Conservation (phyloP, 1,140 invertebrate species). For the Adelges cooleyi region DNA sequence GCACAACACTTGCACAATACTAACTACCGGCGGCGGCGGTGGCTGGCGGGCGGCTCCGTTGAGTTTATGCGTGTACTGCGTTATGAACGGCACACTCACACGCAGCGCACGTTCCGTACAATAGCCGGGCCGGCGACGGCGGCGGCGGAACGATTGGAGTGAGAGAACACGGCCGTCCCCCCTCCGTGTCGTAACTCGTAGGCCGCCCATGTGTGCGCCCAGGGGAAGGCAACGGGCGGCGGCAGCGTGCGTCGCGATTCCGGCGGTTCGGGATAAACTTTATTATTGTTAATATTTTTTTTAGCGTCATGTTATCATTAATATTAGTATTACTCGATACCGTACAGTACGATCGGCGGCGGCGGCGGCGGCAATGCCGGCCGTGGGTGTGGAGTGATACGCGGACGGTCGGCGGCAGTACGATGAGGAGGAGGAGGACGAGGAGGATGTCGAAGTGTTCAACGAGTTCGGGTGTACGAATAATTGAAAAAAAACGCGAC, state of each 20-base stretch:
- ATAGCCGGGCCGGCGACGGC: not conserved
- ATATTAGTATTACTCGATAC: not conserved
- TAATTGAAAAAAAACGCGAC: too few species aligned
- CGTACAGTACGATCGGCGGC: not conserved
- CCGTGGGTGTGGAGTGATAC: too few species aligned
- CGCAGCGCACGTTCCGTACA: too few species aligned
- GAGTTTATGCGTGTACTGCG: too few species aligned
- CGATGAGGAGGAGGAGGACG: too few species aligned
- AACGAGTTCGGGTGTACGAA: too few species aligned
- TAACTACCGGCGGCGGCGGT: not conserved
- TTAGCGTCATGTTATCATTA: too few species aligned
- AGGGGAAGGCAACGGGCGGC: not conserved
- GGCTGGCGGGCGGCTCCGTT: too few species aligned
- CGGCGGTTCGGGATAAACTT: not conserved
- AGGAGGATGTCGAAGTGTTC: too few species aligned
- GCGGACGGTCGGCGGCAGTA: too few species aligned
- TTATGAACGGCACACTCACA: too few species aligned
- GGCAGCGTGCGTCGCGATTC: not conserved
- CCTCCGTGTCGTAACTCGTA: not conserved
- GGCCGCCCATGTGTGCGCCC: not conserved
- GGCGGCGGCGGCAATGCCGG: not conserved
- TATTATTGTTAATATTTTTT: too few species aligned
- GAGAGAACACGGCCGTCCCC: not conserved
- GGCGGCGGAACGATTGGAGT: not conserved
- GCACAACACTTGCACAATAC: constrained; percentile 25